phyloP scores from a whole-genome alignment of 2,888 invertebrate species.

The Noctua comes region DNA sequence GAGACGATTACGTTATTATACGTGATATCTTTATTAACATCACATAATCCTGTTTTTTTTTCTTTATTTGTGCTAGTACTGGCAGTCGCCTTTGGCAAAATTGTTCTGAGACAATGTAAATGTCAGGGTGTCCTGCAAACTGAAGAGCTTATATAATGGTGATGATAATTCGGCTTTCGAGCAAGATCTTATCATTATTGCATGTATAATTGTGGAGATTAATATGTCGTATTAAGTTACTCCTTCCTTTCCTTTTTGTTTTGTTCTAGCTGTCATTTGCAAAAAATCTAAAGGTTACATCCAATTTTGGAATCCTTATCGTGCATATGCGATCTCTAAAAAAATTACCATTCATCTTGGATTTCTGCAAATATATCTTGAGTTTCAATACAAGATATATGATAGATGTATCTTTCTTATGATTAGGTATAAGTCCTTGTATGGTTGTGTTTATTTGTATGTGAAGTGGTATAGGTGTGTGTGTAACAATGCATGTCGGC shows the following conservation, averaged over 20 bases:
- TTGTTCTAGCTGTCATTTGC: constrained; percentile 22
- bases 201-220: constrained; percentile 43
- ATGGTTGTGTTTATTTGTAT: constrained; percentile 20
- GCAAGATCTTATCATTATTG: constrained; percentile 42
- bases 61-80: constrained; percentile 25
- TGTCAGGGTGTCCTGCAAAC: constrained; percentile 45
- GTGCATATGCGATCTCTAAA: constrained; percentile 19
- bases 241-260: constrained; percentile 18
- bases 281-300: constrained; percentile 21
- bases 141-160: constrained; percentile 44
- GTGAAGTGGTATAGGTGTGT: constrained; percentile 37
- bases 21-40: constrained; percentile 69
- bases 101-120: constrained; percentile 50
- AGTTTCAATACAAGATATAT: constrained; percentile 15
- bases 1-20: constrained; percentile 67
- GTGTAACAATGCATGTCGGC: constrained; percentile 62
- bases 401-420: constrained; percentile 30
- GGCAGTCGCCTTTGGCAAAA: constrained; percentile 44
- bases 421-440: constrained; percentile 36
- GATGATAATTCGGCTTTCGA: constrained; percentile 40
- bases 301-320: constrained; percentile 32
- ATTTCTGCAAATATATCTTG: constrained; percentile 2
- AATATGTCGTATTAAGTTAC: constrained; percentile 39
- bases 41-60: constrained; percentile 55
- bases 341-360: constrained; percentile 9